phyloP scores from a whole-genome alignment of 2,797 vertebrate genomes.

The Lutjanus campechanus region DNA sequence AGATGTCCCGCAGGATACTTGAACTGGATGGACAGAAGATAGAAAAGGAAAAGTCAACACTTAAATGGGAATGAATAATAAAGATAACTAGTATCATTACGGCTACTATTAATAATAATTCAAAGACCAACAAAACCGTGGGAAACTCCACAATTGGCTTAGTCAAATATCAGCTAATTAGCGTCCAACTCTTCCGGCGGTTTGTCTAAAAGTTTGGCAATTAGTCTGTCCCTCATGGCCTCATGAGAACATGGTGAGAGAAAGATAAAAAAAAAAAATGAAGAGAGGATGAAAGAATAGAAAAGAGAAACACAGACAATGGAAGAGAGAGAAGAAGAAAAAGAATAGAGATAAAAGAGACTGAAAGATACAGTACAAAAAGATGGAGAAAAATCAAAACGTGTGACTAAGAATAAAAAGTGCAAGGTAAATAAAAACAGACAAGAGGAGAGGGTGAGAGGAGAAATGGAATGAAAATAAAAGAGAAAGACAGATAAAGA shows the following conservation, averaged over 20 bases:
- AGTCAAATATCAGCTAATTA: conserved; percentile 21
- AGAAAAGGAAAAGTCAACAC: neutral
- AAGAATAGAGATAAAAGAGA: neutral
- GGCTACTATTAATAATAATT: conserved; percentile 10
- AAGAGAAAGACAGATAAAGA: conserved; percentile 53
- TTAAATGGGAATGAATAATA: neutral
- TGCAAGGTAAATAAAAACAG: conserved; percentile 21
- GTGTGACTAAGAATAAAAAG: conserved; percentile 28
- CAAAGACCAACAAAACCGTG: neutral
- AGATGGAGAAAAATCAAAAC: conserved; percentile 27
- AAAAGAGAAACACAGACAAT: conserved; percentile 10
- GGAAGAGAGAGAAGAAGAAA: neutral
- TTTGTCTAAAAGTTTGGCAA: conserved; percentile 38
- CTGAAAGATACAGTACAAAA: conserved; percentile 8
- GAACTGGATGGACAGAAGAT: conserved; percentile 72
- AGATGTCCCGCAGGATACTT: conserved; percentile 94
- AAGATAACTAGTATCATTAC: neutral
- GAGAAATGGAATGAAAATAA: conserved; percentile 42
- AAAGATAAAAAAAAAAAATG: conserved; percentile 12
- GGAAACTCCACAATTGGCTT: conserved; percentile 19
- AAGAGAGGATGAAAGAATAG: neutral
- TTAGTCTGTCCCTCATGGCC: conserved; percentile 25
- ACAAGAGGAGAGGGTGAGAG: conserved; percentile 21
- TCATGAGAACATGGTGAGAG: conserved; percentile 9
- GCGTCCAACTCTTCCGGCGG: conserved; percentile 9